These are phyloP conservation scores for Flexamia atlantica DNA, from an alignment of 2,888 invertebrate genomes.

Conservation along the genomic window DNA sequence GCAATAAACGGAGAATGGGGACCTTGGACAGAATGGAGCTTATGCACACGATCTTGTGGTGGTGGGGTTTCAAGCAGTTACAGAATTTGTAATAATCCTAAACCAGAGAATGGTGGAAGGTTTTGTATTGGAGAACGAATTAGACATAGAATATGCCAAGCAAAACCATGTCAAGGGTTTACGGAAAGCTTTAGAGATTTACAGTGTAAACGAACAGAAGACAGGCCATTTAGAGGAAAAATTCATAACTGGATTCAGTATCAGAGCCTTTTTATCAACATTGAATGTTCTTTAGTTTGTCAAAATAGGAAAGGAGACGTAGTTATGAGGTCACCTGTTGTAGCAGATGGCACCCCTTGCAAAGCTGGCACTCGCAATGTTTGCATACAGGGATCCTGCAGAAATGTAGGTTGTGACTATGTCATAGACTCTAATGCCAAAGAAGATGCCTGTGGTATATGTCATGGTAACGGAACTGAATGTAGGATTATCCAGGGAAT, in stretches of 20 bases:
- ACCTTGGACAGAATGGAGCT: constrained; percentile 79
- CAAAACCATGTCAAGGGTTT: constrained; percentile 73
- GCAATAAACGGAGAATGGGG: constrained; percentile 84
- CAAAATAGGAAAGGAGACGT: constrained; percentile 65
- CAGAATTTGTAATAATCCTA: constrained; percentile 86
- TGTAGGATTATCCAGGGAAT: constrained; percentile 79
- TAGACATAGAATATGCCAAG: constrained; percentile 89
- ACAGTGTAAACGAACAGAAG: constrained; percentile 76
- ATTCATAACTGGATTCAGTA: constrained; percentile 52
- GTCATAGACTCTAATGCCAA: constrained; percentile 80
- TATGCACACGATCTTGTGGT: constrained; percentile 89
- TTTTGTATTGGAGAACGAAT: constrained; percentile 88
- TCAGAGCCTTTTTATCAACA: constrained; percentile 56
- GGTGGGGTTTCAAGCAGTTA: constrained; percentile 87
- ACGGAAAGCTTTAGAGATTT: constrained; percentile 74
- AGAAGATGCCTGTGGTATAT: constrained; percentile 83
- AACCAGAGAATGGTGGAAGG: constrained; percentile 83
- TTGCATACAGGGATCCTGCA: constrained; percentile 66
- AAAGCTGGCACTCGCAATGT: constrained; percentile 66
- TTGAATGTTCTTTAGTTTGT: constrained; percentile 66
- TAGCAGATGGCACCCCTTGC: constrained; percentile 66
- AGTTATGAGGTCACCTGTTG: constrained; percentile 65
- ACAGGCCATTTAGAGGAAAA: constrained; percentile 79
- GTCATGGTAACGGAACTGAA: constrained; percentile 83
- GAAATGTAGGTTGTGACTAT: constrained; percentile 85